These are phyloP conservation scores for Neopelma chrysocephalum DNA, from an alignment of 2,797 vertebrate genomes.

Conservation along the genomic window DNA sequence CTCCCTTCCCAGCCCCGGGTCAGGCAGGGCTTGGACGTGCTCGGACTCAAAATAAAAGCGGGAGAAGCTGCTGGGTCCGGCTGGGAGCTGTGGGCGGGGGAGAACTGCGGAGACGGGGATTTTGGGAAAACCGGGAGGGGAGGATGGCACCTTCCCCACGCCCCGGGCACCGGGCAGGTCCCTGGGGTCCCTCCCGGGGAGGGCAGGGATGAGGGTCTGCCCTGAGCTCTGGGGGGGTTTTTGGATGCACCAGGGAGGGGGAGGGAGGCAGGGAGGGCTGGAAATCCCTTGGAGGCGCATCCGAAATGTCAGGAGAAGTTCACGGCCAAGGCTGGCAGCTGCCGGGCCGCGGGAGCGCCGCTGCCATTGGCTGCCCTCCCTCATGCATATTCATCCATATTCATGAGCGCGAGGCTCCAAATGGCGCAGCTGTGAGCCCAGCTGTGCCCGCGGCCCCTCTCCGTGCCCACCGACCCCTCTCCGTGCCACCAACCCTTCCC, in stretches of 20 bases:
- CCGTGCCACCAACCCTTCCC: not conserved
- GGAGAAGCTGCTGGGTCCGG: not conserved
- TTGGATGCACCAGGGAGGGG: not conserved
- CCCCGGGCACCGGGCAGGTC: not conserved
- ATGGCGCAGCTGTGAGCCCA: conserved; percentile 78
- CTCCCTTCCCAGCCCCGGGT: not conserved
- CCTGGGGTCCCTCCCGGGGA: not conserved
- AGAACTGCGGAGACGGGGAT: accelerated
- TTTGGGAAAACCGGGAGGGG: not conserved
- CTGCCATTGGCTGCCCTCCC: conserved; percentile 69
- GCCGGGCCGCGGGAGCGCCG: conserved; percentile 52
- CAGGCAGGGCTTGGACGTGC: conserved; percentile 33
- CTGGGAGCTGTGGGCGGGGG: not conserved
- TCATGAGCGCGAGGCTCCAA: conserved; percentile 72
- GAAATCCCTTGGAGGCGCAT: conserved; percentile 55
- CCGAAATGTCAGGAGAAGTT: conserved; percentile 76
- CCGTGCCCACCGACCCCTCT: not conserved
- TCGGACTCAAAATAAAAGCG: conserved; percentile 68
- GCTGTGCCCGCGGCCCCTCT: conserved; percentile 63
- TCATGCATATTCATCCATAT: conserved; percentile 75
- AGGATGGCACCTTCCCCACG: accelerated
- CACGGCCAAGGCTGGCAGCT: conserved; percentile 73
- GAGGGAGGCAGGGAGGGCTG: not conserved
- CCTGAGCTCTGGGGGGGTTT: not conserved
- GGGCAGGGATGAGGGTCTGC: not conserved